A percentile compares a stretch with the other conserved stretches of the same genome.
Conservation (phyloP, 1,140 invertebrate genomes). For the Nautilus pompilius region DNA sequence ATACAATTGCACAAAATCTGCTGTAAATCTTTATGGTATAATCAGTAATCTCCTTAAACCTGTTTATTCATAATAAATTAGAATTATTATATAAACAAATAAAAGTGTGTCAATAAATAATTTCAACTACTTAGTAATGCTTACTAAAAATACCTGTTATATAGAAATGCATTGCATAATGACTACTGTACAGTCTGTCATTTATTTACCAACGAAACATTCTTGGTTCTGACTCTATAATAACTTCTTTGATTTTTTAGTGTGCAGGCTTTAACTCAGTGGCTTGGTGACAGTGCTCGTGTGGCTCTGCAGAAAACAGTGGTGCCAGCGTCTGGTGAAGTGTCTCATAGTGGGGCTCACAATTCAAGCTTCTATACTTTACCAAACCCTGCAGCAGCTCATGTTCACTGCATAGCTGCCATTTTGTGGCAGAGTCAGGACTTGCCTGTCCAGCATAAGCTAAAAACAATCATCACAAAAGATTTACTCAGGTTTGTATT, state of each 20-base stretch:
- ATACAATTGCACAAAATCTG: too few relatives aligned
- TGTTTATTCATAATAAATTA: too few relatives aligned
- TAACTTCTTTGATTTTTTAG: constrained; percentile 37
- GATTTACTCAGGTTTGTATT: constrained; percentile 43
- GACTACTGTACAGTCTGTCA: too few relatives aligned
- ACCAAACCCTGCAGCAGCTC: constrained; percentile 48
- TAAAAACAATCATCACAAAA: constrained; percentile 35
- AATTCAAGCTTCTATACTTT: constrained; percentile 15
- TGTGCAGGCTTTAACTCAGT: constrained; percentile 63
- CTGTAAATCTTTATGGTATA: too few relatives aligned
- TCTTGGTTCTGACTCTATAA: too few relatives aligned
- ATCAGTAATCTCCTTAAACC: too few relatives aligned
- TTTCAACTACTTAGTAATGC: too few relatives aligned
- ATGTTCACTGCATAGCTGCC: constrained; percentile 71
- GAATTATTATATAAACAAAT: too few relatives aligned
- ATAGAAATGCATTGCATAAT: too few relatives aligned
- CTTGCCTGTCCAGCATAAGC: constrained; percentile 58
- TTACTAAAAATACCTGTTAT: too few relatives aligned
- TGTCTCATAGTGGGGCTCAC: constrained; percentile 43
- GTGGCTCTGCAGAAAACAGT: constrained; percentile 42
- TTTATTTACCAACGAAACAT: too few relatives aligned
- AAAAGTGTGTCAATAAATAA: too few relatives aligned
- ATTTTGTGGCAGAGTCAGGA: constrained; percentile 78
- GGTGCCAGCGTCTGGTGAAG: constrained; percentile 14
- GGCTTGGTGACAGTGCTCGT: constrained; percentile 62